phyloP scores from a whole-genome alignment of 2,888 invertebrate species.

The Villa cingulata region DNA sequence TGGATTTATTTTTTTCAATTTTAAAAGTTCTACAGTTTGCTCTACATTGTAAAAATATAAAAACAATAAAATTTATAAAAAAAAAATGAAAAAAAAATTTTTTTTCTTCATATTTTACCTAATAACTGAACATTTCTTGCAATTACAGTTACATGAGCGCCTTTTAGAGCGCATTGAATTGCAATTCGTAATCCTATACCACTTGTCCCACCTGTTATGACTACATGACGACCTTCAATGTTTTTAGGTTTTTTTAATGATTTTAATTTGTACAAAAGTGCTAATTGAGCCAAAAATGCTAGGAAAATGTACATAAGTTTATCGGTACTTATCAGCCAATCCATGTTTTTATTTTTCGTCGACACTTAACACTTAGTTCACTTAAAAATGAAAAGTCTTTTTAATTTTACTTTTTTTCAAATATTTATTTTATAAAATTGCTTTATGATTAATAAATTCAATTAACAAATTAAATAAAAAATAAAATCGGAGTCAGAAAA shows the following conservation, averaged over 20 bases:
- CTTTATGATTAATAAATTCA: too few relatives aligned
- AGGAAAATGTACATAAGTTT: conserved; percentile 22
- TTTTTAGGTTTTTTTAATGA: conserved; percentile 7
- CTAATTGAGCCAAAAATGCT: conserved; percentile 15
- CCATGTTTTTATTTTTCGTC: too few relatives aligned
- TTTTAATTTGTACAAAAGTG: conserved; percentile 4
- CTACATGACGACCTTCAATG: conserved; percentile 45
- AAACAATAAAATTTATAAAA: not conserved
- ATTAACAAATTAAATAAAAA: too few relatives aligned
- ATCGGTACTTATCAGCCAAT: too few relatives aligned
- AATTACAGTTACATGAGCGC: conserved; percentile 82
- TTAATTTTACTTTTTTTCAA: too few relatives aligned
- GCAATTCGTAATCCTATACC: conserved; percentile 86
- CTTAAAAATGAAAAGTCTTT: too few relatives aligned
- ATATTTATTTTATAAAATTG: too few relatives aligned
- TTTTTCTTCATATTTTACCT: conserved; percentile 36
- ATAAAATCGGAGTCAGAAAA: too few relatives aligned
- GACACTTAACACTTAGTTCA: too few relatives aligned
- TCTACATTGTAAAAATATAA: conserved; percentile 22
- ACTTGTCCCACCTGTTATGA: conserved; percentile 87
- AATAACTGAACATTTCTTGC: conserved; percentile 67
- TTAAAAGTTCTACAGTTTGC: conserved; percentile 46
- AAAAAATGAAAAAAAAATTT: not conserved
- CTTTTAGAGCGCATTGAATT: conserved; percentile 57
- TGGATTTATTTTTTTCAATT: conserved; percentile 37